Conservation (phyloP, 35 echinoderm and acorn worm species). For the Stichopus chloronotus region DNA sequence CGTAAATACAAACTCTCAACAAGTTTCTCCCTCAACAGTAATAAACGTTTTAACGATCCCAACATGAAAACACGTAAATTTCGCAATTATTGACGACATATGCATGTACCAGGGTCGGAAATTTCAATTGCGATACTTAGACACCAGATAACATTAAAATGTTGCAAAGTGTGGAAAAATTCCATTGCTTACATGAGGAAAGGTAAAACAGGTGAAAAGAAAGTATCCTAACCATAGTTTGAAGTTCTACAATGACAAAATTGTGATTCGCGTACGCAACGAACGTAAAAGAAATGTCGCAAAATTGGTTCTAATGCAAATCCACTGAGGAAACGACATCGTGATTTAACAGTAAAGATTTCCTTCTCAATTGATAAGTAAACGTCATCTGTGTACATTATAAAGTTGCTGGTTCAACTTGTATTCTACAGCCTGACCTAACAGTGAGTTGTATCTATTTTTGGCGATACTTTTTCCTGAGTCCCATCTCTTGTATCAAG, state of each 20-base stretch:
- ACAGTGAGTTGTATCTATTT: not conserved
- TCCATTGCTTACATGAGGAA: too few species aligned
- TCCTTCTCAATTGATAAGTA: not conserved
- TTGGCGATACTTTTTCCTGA: not conserved
- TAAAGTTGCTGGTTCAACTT: not conserved
- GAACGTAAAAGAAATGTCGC: not conserved
- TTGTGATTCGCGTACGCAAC: not conserved
- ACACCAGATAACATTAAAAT: not conserved
- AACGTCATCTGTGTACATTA: not conserved
- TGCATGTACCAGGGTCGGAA: too few species aligned
- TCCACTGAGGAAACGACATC: not conserved
- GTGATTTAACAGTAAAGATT: conserved; percentile 6
- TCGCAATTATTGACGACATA: not conserved
- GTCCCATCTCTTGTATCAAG: conserved; percentile 3
- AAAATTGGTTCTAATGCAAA: conserved; percentile 1
- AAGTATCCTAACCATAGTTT: not conserved
- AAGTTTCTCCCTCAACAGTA: not conserved
- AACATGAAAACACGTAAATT: not conserved
- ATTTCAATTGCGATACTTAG: too few species aligned
- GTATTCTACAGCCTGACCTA: conserved; percentile 3
- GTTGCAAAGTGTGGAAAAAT: too few species aligned
- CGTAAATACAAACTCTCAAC: not conserved
- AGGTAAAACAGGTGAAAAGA: not conserved
- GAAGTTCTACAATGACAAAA: not conserved
- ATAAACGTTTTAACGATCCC: conserved; percentile 1